These are phyloP conservation scores for Cliona cf. orientalis DNA, from an alignment of 37 sponge, comb jelly and placozoan species.

Conservation along the genomic window DNA sequence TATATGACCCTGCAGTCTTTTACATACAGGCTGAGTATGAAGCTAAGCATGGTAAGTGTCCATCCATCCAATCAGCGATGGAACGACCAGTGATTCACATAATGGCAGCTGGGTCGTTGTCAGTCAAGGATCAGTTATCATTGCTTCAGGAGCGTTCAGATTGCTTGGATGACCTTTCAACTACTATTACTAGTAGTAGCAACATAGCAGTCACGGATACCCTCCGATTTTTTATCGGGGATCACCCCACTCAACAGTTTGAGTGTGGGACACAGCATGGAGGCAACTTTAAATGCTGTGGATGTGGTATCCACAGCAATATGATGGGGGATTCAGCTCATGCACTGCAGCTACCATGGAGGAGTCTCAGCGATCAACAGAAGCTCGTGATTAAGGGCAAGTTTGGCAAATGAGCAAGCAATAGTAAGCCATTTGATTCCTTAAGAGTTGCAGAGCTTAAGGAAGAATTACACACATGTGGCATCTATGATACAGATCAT, in stretches of 20 bases:
- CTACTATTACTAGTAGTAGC: background rate
- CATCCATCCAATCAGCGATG: constrained; percentile 15
- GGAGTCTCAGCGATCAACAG: background rate
- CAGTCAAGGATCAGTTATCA: constrained; percentile 21
- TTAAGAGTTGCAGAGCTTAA: background rate
- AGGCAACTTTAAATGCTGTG: background rate
- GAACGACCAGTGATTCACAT: constrained; percentile 36
- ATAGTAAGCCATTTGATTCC: background rate
- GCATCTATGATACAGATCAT: background rate
- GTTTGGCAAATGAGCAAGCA: background rate
- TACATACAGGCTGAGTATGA: background rate
- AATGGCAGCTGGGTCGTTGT: constrained; percentile 26
- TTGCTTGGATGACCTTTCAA: background rate
- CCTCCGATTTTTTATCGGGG: constrained; percentile 6
- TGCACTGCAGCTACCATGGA: background rate
- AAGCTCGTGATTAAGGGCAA: background rate
- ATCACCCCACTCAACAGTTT: constrained; percentile 1
- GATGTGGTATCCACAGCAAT: background rate
- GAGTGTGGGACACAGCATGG: constrained; percentile 1
- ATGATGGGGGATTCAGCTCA: background rate
- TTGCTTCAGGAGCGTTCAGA: constrained; percentile 26
- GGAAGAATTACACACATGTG: background rate
- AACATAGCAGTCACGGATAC: background rate
- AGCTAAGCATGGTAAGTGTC: background rate
- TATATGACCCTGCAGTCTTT: constrained; percentile 31